Evolutionary conservation across 2,113 vertebrate species (phyloP).

Genomic region (Onychostoma macrolepis): DNA sequence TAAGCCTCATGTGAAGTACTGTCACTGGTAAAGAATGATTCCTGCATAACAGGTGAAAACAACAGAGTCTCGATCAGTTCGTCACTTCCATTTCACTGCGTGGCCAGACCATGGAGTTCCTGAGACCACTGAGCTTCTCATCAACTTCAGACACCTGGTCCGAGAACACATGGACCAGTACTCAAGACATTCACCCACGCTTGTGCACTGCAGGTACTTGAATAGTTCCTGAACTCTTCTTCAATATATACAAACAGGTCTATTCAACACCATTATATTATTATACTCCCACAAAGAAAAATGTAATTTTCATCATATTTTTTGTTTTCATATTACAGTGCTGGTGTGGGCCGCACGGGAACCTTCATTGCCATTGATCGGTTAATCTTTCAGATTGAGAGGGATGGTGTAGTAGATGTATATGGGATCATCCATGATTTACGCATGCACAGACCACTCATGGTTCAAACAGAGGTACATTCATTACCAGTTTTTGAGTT

Average conservation of each 20-base stretch:
- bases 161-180: conserved; percentile 86
- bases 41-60: conserved; percentile 74
- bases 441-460: conserved; percentile 89
- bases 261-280: not conserved
- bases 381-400: conserved; percentile 91
- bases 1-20: not conserved
- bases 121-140: conserved; percentile 86
- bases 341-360: conserved; percentile 93
- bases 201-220: conserved; percentile 96
- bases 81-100: conserved; percentile 94
- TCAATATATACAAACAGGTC: not conserved
- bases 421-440: conserved; percentile 87
- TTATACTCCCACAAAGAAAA: not conserved
- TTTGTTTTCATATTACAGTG: conserved; percentile 71
- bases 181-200: conserved; percentile 81
- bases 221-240: not conserved
- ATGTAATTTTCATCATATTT: not conserved
- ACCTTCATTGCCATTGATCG: conserved; percentile 93
- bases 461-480: conserved; percentile 96
- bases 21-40: conserved; percentile 41
- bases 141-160: conserved; percentile 90
- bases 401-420: conserved; percentile 85
- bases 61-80: conserved; percentile 77
- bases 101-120: conserved; percentile 97
- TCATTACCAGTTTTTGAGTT: not conserved